Evolutionary conservation across 2,888 invertebrate species (phyloP).

Genomic region (Argyra leucocephala): DNA sequence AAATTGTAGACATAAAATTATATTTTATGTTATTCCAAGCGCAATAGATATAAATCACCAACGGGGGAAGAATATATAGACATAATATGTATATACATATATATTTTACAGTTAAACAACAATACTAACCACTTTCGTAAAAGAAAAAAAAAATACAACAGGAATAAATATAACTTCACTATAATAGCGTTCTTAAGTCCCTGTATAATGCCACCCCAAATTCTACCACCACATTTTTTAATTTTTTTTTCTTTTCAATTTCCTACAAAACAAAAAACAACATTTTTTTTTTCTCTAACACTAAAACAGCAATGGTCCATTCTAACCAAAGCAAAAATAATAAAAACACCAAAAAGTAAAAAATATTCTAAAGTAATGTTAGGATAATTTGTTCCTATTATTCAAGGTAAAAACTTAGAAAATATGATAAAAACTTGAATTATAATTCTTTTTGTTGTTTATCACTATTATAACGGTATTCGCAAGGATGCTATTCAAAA

Average conservation of each 20-base stretch:
- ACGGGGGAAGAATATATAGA: conserved; percentile 2
- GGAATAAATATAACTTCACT: too few species aligned
- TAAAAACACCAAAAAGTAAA: not conserved
- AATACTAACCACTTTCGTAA: not conserved
- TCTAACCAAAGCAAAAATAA: not conserved
- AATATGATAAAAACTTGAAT: not conserved
- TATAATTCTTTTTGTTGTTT: not conserved
- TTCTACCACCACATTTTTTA: too few species aligned
- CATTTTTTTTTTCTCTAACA: not conserved
- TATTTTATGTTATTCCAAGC: not conserved
- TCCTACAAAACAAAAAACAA: not conserved
- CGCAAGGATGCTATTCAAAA: too few species aligned
- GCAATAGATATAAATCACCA: not conserved
- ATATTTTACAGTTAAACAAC: not conserved
- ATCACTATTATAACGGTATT: not conserved
- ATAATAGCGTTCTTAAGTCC: too few species aligned
- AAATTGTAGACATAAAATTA: conserved; percentile 3
- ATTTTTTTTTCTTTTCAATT: not conserved
- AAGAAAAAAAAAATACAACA: not conserved
- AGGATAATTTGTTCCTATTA: not conserved
- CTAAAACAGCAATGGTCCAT: not conserved
- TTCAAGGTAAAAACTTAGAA: not conserved
- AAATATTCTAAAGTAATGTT: not conserved
- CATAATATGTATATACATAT: too few species aligned
- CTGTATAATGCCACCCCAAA: too few species aligned